phyloP scores from a whole-genome alignment of 2,888 invertebrate genomes.

The Odontothrips loti region DNA sequence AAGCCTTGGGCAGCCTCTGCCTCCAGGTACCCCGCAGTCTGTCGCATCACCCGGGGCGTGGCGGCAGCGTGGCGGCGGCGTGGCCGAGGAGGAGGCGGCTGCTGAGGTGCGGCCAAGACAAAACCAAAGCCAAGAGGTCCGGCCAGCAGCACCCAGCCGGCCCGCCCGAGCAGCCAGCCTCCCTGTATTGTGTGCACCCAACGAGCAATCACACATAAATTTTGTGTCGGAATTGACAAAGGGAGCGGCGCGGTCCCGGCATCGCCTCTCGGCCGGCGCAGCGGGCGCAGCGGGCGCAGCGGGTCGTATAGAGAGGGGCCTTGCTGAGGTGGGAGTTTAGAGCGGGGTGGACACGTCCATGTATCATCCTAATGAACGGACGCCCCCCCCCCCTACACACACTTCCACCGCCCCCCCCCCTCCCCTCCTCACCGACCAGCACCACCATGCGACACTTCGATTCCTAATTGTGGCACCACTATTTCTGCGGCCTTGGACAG shows the following conservation, averaged over 20 bases:
- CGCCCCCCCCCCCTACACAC: background rate
- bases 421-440: background rate
- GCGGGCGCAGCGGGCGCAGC: too few species aligned
- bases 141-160: background rate
- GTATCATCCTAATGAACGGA: conserved; percentile 22
- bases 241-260: background rate
- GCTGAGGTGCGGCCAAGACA: conserved; percentile 9
- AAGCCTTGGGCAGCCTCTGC: background rate
- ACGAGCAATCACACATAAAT: conserved; percentile 26
- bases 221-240: conserved; percentile 26
- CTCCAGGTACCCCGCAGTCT: conserved; percentile 25
- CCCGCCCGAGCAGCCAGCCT: background rate
- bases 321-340: conserved; percentile 16
- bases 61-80: background rate
- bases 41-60: background rate
- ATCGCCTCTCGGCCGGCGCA: too few species aligned
- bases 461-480: conserved; percentile 3
- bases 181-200: conserved; percentile 20
- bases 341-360: conserved; percentile 20
- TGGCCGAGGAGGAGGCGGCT: background rate
- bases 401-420: background rate
- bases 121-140: background rate
- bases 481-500: background rate
- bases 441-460: background rate
- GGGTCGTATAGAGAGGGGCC: background rate